Base-by-base conservation (phyloP, 1,140 invertebrate genomes). In the Zophobas atratus region DNA sequence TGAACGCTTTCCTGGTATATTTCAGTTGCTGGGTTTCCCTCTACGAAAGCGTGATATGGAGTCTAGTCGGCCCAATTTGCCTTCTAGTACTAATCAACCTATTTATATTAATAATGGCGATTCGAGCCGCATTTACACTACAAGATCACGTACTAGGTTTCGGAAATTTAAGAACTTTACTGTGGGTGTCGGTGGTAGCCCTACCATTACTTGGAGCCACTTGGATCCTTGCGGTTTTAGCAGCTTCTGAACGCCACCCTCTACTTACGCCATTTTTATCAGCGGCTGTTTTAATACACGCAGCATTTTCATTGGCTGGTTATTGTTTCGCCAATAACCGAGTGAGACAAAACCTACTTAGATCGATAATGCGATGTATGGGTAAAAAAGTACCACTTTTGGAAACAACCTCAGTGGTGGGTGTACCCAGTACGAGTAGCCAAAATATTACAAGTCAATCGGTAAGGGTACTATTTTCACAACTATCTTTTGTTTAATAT, bases 11-110 rank as follows among this genome's bases (percentile, higher is more conserved):
- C 4, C 36, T 63, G 36, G 20, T 36, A 33, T 41, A 36, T 43
- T 67, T 5, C 57, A 97, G 96, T 85, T 98, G 97, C 85, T 98
- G 97, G 97, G 88, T 98, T n/a, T 96, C 95, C 0, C 92, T 97
- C 5, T 96, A 97, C 84, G 96, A 98, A 85, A 93, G 93, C 34
- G 94, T 97, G 6, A 93, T 97, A 3, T 98, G 96, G 96, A 94
- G 95, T 86, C 89, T 98, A 72, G 94, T 98, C 80, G 94, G 94
- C 4, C 96, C 96, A 1, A 92, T 96, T 6, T 94, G 92, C 56
- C 87, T 92, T 43, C 90, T 94, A 77, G 93, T 95, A 0, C 85
- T 93, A n/a, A 89, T 93, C 0, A 95, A 95, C 84, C 89, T 98
- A 0, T 89, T 92, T 38, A 93, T 95, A 53, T 91, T 98, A 49